Base-by-base conservation (phyloP, 2,888 invertebrate genomes). In the Eledona agricola region DNA sequence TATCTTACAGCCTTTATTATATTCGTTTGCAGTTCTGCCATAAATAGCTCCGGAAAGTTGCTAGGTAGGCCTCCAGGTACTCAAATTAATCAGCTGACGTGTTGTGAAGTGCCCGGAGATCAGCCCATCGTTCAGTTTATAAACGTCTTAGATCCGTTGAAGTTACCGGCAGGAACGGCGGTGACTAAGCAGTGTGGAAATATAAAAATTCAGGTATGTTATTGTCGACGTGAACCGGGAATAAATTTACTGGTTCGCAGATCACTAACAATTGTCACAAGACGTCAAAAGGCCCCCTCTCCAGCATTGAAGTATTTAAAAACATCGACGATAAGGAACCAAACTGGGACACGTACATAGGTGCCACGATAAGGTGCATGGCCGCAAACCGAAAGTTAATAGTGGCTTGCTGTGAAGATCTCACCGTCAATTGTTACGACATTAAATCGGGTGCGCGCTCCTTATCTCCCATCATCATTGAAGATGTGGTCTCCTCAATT, bases 321-420 rank as follows among this genome's bases (percentile, higher is more conserved):
- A 82, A 79, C 62, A 79, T 75, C 0, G 79, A 78, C 0, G 80
- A 80, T n/a, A 80, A 79, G 45, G 84, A 85, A 52, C 83, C 83
- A 1, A 78, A 84, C 0, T 89, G 88, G 89, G 87, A 88, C 62
- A 84, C 84, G 2, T 87, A 84, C 68, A 77, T 87, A 64, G 86
- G 85, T 0, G 81, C 83, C 0, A 71, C 80, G 1, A 83, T 86
- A 62, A 77, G 81, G 65, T 85, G 84, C 59, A 75, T 85, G 15
- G 80, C 82, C 51, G 83, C 83, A 55, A 83, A 83, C 70, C 78
- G 81, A 53, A 79, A 81, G 59, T 78, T 84, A 66, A 79, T 83
- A 34, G 80, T 83, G 65, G 83, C 82, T 35, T 79, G 85, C 57
- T 88, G 89, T 74, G 83, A 83, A 55, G 89, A 90, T 78, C 79